Evolutionary conservation across 2,888 invertebrate genomes (phyloP).

Genomic region (Darwinula stevensoni): DNA sequence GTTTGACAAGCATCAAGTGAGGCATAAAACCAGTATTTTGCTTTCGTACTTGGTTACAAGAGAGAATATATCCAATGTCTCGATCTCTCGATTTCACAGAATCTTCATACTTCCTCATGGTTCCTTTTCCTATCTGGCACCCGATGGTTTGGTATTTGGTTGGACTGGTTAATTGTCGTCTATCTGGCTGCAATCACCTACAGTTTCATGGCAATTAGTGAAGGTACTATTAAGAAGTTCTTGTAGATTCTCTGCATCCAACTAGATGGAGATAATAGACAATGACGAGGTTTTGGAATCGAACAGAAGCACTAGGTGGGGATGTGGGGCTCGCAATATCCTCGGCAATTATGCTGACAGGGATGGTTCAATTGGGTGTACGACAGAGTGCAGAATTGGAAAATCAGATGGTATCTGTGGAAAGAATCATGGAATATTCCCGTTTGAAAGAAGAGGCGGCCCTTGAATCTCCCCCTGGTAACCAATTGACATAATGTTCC

Average conservation of each 20-base stretch:
- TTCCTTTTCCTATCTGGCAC: conserved; percentile 63
- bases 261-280: too few relatives aligned
- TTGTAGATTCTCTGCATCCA: too few relatives aligned
- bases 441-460: conserved; percentile 19
- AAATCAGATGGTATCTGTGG: conserved; percentile 15
- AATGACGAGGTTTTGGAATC: too few relatives aligned
- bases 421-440: conserved; percentile 21
- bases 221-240: too few relatives aligned
- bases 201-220: conserved; percentile 41
- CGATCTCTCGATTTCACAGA: too few relatives aligned
- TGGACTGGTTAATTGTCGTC: conserved; percentile 58
- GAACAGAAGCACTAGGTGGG: conserved; percentile 24
- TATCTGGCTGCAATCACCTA: conserved; percentile 62
- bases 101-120: conserved; percentile 83
- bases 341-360: conserved; percentile 35
- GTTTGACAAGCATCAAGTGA: conserved; percentile 16
- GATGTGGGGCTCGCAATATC: conserved; percentile 40
- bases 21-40: too few relatives aligned
- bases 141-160: conserved; percentile 72
- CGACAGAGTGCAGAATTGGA: conserved; percentile 47
- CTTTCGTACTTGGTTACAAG: too few relatives aligned
- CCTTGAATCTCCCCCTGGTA: conserved; percentile 14
- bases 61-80: too few relatives aligned
- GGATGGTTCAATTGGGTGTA: conserved; percentile 73
- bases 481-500: too few relatives aligned